phyloP scores from a whole-genome alignment of 2,113 vertebrate genomes.

The Ceuthmochares aereus region DNA sequence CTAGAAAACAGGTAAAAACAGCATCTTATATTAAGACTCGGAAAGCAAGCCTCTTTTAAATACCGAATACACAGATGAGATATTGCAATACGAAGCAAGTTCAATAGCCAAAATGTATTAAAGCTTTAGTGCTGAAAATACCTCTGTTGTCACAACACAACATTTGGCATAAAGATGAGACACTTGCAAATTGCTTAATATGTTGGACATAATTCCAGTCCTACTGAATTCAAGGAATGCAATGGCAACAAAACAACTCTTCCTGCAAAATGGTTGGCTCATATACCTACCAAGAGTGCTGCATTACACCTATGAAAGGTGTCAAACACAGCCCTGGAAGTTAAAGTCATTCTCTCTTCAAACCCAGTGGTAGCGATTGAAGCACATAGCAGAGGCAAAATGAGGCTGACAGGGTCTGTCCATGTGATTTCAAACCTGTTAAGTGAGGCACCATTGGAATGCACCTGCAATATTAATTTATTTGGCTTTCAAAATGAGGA shows the following conservation, averaged over 20 bases:
- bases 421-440: not conserved
- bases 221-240: not conserved
- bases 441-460: not conserved
- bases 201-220: not conserved
- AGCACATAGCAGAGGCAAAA: not conserved
- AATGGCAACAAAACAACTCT: not conserved
- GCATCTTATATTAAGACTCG: not conserved
- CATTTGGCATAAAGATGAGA: not conserved
- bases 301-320: not conserved
- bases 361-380: rapidly evolving
- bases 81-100: not conserved
- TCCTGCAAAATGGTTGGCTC: not conserved
- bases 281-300: not conserved
- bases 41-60: not conserved
- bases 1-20: not conserved
- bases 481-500: not conserved
- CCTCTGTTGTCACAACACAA: not conserved
- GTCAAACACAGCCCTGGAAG: not conserved
- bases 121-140: not conserved
- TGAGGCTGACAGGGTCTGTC: not conserved
- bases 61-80: not conserved
- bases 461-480: not conserved
- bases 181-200: not conserved
- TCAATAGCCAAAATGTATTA: not conserved
- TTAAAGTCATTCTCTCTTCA: not conserved